Percentiles rank a stretch among this genome's conserved stretches.
These are phyloP conservation scores for pig (Sus scrofa) DNA, from an alignment of 2,113 vertebrate genomes.

Conservation along the genomic window DNA sequence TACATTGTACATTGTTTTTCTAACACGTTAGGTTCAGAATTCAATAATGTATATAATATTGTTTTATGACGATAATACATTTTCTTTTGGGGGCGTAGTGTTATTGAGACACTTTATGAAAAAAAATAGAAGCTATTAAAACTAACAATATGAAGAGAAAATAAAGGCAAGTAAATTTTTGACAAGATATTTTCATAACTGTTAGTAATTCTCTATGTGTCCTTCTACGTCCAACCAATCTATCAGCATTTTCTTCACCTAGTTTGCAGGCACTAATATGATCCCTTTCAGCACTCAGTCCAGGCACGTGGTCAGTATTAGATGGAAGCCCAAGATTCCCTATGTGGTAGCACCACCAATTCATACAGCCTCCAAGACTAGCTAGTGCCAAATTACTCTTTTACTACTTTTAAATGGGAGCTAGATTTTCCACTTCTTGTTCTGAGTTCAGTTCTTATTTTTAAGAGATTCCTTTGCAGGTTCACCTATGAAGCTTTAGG, in stretches of 20 bases:
- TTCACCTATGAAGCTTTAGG: neutral
- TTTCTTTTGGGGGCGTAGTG: slow-evolving; percentile 51
- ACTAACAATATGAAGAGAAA: slow-evolving; percentile 26
- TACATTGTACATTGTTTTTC: slow-evolving; percentile 22
- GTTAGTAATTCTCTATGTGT: neutral
- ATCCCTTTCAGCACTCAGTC: neutral
- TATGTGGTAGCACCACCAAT: neutral
- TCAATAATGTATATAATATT: slow-evolving; percentile 55
- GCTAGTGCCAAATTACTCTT: neutral
- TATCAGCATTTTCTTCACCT: neutral
- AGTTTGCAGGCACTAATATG: neutral
- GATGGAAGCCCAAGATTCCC: neutral
- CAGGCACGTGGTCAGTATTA: neutral
- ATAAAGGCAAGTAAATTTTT: slow-evolving; percentile 28
- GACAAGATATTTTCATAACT: neutral
- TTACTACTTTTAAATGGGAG: neutral
- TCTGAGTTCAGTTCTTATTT: neutral
- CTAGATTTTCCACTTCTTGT: neutral
- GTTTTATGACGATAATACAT: slow-evolving; percentile 60
- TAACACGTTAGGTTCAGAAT: slow-evolving; percentile 63
- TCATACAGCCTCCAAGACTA: neutral
- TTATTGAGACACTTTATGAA: slow-evolving; percentile 34
- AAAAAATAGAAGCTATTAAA: slow-evolving; percentile 67
- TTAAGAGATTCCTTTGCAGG: neutral
- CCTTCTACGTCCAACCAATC: neutral